Percentiles rank a stretch among this genome's conserved stretches.
Conservation (phyloP, 2,888 invertebrate genomes). For the Plebejus argus region DNA sequence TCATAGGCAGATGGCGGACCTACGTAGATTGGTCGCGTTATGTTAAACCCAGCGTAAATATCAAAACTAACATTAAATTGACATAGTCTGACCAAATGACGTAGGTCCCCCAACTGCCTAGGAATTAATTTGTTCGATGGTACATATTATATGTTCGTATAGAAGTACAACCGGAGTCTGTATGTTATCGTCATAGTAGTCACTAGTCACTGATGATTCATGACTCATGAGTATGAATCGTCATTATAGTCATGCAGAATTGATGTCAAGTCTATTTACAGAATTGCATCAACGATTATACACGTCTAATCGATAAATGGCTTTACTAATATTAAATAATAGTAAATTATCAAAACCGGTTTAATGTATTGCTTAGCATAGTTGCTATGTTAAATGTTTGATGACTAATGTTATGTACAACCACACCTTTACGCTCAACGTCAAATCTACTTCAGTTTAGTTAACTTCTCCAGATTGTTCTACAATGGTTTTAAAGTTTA, state of each 20-base stretch:
- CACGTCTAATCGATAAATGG: constrained; percentile 10
- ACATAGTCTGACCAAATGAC: background rate
- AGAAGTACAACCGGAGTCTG: background rate
- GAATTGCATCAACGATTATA: constrained; percentile 6
- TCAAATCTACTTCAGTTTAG: background rate
- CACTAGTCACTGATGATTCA: constrained; percentile 23
- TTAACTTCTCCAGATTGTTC: background rate
- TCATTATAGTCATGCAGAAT: constrained; percentile 3
- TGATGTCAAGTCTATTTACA: constrained; percentile 31
- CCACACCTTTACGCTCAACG: background rate
- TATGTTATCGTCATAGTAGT: background rate
- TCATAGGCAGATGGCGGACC: background rate
- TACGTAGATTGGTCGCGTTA: background rate
- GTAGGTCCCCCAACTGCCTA: background rate
- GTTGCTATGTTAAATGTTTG: background rate
- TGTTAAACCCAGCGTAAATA: background rate
- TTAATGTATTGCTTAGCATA: background rate
- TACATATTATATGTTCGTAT: background rate
- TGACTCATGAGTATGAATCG: constrained; percentile 12
- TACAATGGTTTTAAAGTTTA: background rate
- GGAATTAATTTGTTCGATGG: background rate
- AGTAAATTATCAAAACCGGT: background rate
- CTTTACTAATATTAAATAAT: background rate
- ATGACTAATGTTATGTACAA: background rate
- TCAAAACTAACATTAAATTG: no score